phyloP scores from a whole-genome alignment of 2,888 invertebrate species.

The Ophion slaviceki region DNA sequence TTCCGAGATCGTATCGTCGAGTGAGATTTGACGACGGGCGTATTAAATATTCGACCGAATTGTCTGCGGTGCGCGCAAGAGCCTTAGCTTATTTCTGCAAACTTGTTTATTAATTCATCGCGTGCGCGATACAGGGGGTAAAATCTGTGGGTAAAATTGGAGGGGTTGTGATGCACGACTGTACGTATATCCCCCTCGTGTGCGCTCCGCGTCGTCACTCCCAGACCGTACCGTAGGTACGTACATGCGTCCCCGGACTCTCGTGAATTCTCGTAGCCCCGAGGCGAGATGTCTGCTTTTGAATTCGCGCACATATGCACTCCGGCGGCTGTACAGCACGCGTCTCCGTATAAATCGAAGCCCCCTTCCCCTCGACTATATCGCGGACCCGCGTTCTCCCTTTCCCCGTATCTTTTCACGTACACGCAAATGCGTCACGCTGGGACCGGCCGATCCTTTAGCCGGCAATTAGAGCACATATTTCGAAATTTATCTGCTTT shows the following conservation, averaged over 20 bases:
- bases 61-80: not conserved
- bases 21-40: not conserved
- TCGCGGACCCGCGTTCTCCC: slow-evolving; percentile 2
- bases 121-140: not conserved
- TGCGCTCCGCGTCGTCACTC: slow-evolving; percentile 46
- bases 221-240: slow-evolving; percentile 28
- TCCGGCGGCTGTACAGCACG: slow-evolving; percentile 51
- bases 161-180: not conserved
- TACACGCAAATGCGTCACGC: slow-evolving; percentile 46
- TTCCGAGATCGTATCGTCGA: not conserved
- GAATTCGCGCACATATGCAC: slow-evolving; percentile 47
- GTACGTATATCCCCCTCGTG: slow-evolving; percentile 12
- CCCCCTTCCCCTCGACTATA: slow-evolving; percentile 14
- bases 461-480: slow-evolving; percentile 57
- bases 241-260: slow-evolving; percentile 12
- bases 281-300: slow-evolving; percentile 61
- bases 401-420: slow-evolving; percentile 2
- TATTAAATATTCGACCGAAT: not conserved
- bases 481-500: slow-evolving; percentile 27
- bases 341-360: slow-evolving; percentile 32
- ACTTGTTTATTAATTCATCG: not conserved
- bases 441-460: slow-evolving; percentile 43
- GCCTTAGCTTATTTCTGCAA: not conserved
- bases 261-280: slow-evolving; percentile 16
- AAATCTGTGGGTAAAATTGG: not conserved